These are phyloP conservation scores for Smithornis capensis DNA, from an alignment of 2,113 vertebrate species.

Conservation along the genomic window DNA sequence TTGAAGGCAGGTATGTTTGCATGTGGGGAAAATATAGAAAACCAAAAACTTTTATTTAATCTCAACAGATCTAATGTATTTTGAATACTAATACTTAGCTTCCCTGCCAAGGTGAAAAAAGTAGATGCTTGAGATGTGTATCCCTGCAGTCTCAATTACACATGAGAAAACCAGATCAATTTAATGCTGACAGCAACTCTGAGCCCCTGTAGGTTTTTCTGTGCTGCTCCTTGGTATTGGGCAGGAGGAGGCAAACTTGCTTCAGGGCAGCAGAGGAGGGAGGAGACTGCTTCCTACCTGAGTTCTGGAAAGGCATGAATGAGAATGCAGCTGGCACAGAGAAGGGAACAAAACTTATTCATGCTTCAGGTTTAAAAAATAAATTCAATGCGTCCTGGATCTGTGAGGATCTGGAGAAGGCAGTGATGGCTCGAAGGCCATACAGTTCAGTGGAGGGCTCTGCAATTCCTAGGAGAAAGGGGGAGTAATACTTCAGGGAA, in stretches of 20 bases:
- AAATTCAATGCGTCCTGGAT: not conserved
- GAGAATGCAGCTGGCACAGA: not conserved
- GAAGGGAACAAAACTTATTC: not conserved
- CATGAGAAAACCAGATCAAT: not conserved
- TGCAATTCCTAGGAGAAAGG: not conserved
- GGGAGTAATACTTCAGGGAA: not conserved
- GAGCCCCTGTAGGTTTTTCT: not conserved
- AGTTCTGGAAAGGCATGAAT: not conserved
- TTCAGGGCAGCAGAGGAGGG: not conserved
- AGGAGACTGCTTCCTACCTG: not conserved
- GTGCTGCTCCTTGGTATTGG: not conserved
- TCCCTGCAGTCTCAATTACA: not conserved
- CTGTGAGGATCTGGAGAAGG: not conserved
- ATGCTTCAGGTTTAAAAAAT: not conserved
- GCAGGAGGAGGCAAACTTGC: not conserved
- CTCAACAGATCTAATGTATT: not conserved
- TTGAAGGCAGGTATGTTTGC: not conserved
- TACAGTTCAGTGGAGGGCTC: not conserved
- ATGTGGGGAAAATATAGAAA: not conserved
- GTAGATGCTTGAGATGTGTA: not conserved
- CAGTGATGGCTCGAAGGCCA: not conserved
- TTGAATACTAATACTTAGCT: not conserved
- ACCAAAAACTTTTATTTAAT: not conserved
- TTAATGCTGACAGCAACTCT: not conserved
- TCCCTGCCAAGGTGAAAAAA: not conserved